A percentile compares a stretch with the other conserved stretches of the same genome.
Evolutionary conservation across 2,888 invertebrate genomes (phyloP).

Genomic region (Athalia rosae): DNA sequence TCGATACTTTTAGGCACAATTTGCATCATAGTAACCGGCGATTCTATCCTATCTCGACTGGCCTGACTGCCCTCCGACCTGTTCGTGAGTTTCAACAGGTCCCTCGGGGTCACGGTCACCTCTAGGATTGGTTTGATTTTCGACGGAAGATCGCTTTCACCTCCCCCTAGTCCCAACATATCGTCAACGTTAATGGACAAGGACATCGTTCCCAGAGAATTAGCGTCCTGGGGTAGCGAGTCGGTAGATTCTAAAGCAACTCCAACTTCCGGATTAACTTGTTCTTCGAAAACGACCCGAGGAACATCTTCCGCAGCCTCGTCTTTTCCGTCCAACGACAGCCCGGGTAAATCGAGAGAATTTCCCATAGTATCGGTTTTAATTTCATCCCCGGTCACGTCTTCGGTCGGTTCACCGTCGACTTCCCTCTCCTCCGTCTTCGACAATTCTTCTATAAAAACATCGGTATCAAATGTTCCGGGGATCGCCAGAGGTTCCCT

Average conservation of each 20-base stretch:
- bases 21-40: constrained; percentile 60
- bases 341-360: constrained; percentile 1
- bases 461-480: constrained; percentile 54
- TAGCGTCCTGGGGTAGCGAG: constrained; percentile 25
- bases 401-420: constrained; percentile 1
- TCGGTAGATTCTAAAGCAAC: neutral
- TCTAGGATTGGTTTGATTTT: constrained; percentile 50
- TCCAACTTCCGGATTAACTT: neutral
- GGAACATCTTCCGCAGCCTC: neutral
- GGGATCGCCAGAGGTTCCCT: constrained; percentile 57
- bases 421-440: constrained; percentile 50
- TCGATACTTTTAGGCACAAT: constrained; percentile 53
- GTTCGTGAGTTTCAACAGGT: constrained; percentile 50
- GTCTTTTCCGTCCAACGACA: neutral
- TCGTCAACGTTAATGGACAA: constrained; percentile 57
- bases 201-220: constrained; percentile 51
- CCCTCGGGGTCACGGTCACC: constrained; percentile 50
- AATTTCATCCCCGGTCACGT: neutral
- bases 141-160: constrained; percentile 47
- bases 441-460: constrained; percentile 67
- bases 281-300: neutral
- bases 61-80: constrained; percentile 54
- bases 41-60: constrained; percentile 52
- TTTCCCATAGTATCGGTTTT: no score
- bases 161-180: constrained; percentile 53